Evolutionary conservation across 2,113 vertebrate species (phyloP).

Genomic region (Megalops atlanticus): DNA sequence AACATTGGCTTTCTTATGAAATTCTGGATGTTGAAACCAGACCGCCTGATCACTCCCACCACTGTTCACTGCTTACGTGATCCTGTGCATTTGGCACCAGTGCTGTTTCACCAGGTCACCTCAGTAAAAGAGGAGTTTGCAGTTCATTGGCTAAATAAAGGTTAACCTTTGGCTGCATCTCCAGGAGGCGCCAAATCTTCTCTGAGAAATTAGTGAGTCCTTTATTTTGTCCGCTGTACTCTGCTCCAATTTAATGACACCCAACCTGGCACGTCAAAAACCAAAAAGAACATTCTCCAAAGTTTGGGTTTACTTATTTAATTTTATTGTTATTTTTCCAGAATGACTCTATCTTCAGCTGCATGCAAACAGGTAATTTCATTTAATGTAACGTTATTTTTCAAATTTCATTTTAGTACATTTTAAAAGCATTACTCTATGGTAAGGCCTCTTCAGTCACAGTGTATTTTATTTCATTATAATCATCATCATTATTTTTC

Average conservation of each 20-base stretch:
- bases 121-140: too few species aligned
- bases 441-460: constrained; percentile 81
- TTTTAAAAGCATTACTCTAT: constrained; percentile 68
- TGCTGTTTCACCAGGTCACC: too few species aligned
- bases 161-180: too few species aligned
- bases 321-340: constrained; percentile 24
- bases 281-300: not conserved
- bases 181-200: too few species aligned
- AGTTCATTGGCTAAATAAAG: too few species aligned
- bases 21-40: too few species aligned
- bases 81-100: too few species aligned
- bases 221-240: too few species aligned
- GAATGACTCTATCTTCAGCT: constrained; percentile 64
- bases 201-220: too few species aligned
- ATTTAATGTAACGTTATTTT: constrained; percentile 51
- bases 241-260: not conserved
- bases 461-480: constrained; percentile 62
- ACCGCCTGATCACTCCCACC: too few species aligned
- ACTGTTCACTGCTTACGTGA: too few species aligned
- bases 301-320: constrained; percentile 19
- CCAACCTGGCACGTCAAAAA: not conserved
- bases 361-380: constrained; percentile 74
- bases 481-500: not conserved
- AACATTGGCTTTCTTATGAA: too few species aligned
- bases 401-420: constrained; percentile 49